A percentile compares a stretch with the other conserved stretches of the same genome.
Evolutionary conservation across 2,888 invertebrate genomes (phyloP).

Genomic region (Incurvaria masculella): DNA sequence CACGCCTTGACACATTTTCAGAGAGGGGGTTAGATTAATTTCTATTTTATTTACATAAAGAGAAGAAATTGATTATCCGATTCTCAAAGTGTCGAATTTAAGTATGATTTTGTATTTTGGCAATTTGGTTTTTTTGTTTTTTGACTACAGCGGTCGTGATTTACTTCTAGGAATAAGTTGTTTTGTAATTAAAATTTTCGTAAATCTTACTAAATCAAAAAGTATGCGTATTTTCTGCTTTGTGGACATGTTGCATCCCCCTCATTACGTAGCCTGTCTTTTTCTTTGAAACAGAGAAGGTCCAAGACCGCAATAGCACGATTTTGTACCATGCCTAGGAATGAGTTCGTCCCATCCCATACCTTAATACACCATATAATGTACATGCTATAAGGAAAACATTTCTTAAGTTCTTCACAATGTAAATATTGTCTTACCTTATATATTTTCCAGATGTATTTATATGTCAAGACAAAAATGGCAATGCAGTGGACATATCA

Average conservation of each 20-base stretch:
- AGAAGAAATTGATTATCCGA: conserved; percentile 2
- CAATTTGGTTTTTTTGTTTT: background rate
- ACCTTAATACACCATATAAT: background rate
- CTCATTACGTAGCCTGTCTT: too few relatives aligned
- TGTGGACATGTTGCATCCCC: too few relatives aligned
- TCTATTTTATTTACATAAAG: conserved; percentile 5
- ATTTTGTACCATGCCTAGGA: too few relatives aligned
- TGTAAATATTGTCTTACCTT: background rate
- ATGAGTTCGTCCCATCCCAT: too few relatives aligned
- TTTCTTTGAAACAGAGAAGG: too few relatives aligned
- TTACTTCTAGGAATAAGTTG: too few relatives aligned
- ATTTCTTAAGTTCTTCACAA: background rate
- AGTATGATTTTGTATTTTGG: background rate
- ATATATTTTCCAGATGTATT: conserved; percentile 52
- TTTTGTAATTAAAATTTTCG: too few relatives aligned
- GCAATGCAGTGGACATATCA: conserved; percentile 44
- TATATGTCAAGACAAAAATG: conserved; percentile 52
- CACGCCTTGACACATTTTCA: conserved; percentile 69
- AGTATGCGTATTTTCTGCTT: too few relatives aligned
- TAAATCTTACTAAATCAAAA: too few relatives aligned
- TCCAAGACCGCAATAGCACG: too few relatives aligned
- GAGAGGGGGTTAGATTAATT: conserved; percentile 50
- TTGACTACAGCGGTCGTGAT: too few relatives aligned
- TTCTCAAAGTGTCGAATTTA: too few relatives aligned
- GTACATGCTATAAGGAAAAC: background rate